Evolutionary conservation across 1,140 invertebrate species (phyloP), one percentile per base, ranked within the genome.

Genomic region (Cylas formicarius): DNA sequence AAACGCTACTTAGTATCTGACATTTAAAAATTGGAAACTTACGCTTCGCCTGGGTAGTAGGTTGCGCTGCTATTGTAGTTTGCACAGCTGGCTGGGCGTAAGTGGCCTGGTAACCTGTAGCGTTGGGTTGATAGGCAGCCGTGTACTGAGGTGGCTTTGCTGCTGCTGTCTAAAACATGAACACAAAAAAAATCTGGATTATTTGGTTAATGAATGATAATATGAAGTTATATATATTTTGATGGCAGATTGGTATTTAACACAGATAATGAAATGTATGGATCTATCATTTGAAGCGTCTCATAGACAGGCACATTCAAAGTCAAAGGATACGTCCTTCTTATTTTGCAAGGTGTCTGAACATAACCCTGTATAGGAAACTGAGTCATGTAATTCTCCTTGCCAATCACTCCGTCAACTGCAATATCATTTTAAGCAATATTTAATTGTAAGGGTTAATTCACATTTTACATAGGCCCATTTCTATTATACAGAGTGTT

Each of bases 31-130:
- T 8, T 10, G 33, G 13, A 34, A 22, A 52, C 61, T 60, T 60
- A 69, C 67, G 65, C 60, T 69, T 69, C 21, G 66, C 58, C 49
- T 67, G 64, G 20, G 67, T 64, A 26, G 65, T 65, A 20, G 66
- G 63, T 52, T 67, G 66, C 22, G 65, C 62, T 34, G 65, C 57
- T 52, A 62, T 59, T 23, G 64, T 66, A 19, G 62, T 65, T 44
- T 66, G 64, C n/a, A 62, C 60, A 17, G 63, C 61, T 6, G 65
- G 61, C 43, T 66, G 62, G 17, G 62, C 60, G 48, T 67, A 65
- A 5, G 66, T 55, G 11, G 66, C 57, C 48, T 66, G 66, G 51
- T 67, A 68, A 11, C 59, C 66, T 31, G 65, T 59, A 14, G 62
- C 57, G 42, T 61, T 65, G 4, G 62, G 57, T 44, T 66, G 62